Evolutionary conservation across 2,888 invertebrate genomes (phyloP).

Genomic region (Drosophila rubida): DNA sequence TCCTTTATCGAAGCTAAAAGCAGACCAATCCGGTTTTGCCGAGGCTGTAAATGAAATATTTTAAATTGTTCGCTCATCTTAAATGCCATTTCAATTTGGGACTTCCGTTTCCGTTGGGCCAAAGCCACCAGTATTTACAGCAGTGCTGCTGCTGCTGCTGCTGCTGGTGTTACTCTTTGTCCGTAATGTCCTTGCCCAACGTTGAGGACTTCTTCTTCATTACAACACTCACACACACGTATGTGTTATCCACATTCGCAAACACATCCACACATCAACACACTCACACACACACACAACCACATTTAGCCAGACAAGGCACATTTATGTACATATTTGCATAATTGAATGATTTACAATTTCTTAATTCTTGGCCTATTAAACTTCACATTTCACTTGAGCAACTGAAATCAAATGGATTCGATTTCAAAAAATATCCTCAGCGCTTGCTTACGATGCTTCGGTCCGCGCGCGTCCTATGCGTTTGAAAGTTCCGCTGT

Average conservation of each 20-base stretch:
- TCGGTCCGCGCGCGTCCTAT: conserved; percentile 57
- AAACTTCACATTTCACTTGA: conserved; percentile 52
- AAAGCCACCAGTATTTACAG: conserved; percentile 11
- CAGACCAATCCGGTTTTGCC: conserved; percentile 7
- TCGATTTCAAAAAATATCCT: conserved; percentile 64
- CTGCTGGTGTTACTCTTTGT: conserved; percentile 54
- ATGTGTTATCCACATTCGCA: conserved; percentile 9
- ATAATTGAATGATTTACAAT: conserved; percentile 37
- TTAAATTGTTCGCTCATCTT: conserved; percentile 60
- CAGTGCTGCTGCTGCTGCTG: conserved; percentile 7
- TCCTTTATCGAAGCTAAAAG: conserved; percentile 21
- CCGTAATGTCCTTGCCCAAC: conserved; percentile 73
- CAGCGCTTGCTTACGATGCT: conserved; percentile 24
- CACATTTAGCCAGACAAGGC: conserved; percentile 8
- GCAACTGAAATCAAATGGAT: conserved; percentile 46
- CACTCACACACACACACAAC: conserved; percentile 16
- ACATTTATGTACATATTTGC: conserved; percentile 30
- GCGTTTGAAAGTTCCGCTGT: conserved; percentile 70
- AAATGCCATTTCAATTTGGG: conserved; percentile 78
- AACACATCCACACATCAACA: conserved; percentile 5
- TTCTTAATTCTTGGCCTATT: conserved; percentile 39
- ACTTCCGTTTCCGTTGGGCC: conserved; percentile 75
- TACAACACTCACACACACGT: conserved; percentile 32
- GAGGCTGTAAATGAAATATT: conserved; percentile 40
- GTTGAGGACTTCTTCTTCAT: conserved; percentile 48